Evolutionary conservation across 2,888 invertebrate species (phyloP).

Genomic region (Hypomecis atomaria): DNA sequence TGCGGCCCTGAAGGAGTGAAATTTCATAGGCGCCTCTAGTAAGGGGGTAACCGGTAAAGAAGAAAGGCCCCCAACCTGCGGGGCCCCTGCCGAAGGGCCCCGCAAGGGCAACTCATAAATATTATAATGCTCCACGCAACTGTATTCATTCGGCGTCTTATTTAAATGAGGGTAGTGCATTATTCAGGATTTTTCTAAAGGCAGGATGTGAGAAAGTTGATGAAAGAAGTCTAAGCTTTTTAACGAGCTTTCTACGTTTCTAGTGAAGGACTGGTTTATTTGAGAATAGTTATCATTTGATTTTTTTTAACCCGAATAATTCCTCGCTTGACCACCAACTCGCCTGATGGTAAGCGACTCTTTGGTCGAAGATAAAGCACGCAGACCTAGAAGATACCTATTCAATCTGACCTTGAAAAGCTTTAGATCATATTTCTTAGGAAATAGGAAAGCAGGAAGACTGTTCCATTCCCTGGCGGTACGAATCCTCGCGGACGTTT

Average conservation of each 20-base stretch:
- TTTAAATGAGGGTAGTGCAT: conserved; percentile 60
- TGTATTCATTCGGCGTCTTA: conserved; percentile 56
- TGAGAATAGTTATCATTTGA: too few species aligned
- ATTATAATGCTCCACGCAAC: conserved; percentile 60
- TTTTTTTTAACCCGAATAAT: too few species aligned
- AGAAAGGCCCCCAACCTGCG: not conserved
- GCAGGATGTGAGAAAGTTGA: conserved; percentile 23
- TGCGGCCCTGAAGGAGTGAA: conserved; percentile 60
- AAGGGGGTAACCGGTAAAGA: conserved; percentile 36
- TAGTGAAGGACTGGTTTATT: too few species aligned
- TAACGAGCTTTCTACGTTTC: not conserved
- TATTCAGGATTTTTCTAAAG: conserved; percentile 55
- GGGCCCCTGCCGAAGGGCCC: conserved; percentile 14
- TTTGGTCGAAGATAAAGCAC: too few species aligned
- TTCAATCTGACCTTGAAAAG: too few species aligned
- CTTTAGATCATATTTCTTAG: too few species aligned
- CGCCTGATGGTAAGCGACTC: too few species aligned
- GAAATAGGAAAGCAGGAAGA: too few species aligned
- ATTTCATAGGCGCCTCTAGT: conserved; percentile 53
- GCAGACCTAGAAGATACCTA: too few species aligned
- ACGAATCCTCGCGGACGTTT: too few species aligned
- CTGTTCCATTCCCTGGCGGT: too few species aligned
- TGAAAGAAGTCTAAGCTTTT: conserved; percentile 12
- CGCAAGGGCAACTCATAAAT: conserved; percentile 61
- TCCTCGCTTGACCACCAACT: too few species aligned